Conservation (phyloP, 1,140 invertebrate genomes). For the Drosophila tani region DNA sequence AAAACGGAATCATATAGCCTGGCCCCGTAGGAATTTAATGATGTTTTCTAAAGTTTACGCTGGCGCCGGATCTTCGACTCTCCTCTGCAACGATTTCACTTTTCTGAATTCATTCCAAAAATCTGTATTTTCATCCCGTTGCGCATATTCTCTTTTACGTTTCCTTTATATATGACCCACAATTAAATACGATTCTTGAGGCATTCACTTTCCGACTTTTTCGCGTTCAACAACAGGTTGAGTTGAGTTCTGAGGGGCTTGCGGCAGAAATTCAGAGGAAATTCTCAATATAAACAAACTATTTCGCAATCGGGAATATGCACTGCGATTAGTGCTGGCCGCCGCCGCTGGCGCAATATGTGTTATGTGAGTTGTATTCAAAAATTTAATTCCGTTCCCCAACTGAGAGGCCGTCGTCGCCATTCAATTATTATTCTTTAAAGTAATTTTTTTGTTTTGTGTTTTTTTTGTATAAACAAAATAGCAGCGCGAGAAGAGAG, state of each 20-base stretch:
- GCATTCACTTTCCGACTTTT: constrained; percentile 41
- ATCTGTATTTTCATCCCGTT: constrained; percentile 23
- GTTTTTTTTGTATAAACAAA: constrained; percentile 72
- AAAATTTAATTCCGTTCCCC: constrained; percentile 31
- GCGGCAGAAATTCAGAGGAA: constrained; percentile 35
- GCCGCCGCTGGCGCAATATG: constrained; percentile 10
- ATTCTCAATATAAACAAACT: constrained; percentile 73
- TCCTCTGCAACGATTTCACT: constrained; percentile 22
- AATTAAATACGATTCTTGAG: constrained; percentile 22
- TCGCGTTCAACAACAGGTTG: constrained; percentile 40
- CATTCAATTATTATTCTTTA: constrained; percentile 68
- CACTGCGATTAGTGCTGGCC: constrained; percentile 9
- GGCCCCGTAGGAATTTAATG: constrained; percentile 7
- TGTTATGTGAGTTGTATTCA: constrained; percentile 29
- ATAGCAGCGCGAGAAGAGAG: constrained; percentile 31
- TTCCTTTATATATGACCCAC: constrained; percentile 8
- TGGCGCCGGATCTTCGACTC: constrained; percentile 21
- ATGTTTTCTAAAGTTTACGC: constrained; percentile 17
- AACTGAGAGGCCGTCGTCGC: constrained; percentile 32
- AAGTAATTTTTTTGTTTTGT: constrained; percentile 61
- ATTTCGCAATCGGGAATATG: constrained; percentile 71
- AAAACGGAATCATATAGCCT: constrained; percentile 24
- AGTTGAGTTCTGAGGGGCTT: constrained; percentile 22
- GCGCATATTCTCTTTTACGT: constrained; percentile 28
- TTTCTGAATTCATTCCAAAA: constrained; percentile 35